Conservation (phyloP, 2,888 invertebrate species). For the Drosophila koepferae region DNA sequence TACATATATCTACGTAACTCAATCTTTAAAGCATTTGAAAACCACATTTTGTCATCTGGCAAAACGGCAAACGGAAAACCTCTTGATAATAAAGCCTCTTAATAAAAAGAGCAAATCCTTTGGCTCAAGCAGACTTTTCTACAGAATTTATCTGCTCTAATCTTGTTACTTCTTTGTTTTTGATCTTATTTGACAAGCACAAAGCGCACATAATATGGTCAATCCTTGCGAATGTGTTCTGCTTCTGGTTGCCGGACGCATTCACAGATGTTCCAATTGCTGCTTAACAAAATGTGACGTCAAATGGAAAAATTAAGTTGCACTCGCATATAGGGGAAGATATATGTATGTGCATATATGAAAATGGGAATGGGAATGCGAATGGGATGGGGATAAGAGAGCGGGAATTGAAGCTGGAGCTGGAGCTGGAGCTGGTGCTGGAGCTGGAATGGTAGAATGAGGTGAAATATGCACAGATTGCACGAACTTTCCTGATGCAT, state of each 20-base stretch:
- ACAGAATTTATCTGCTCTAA: slow-evolving; percentile 8
- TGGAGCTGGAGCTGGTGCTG: background rate
- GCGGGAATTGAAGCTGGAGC: background rate
- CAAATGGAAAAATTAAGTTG: slow-evolving; percentile 47
- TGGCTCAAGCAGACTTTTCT: slow-evolving; percentile 1
- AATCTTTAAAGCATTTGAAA: background rate
- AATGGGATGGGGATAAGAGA: background rate
- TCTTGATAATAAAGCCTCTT: background rate
- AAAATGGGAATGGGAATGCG: background rate
- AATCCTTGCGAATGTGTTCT: slow-evolving; percentile 2
- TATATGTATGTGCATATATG: background rate
- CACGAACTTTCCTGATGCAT: slow-evolving; percentile 13
- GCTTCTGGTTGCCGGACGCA: slow-evolving; percentile 3
- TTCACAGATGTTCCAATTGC: background rate
- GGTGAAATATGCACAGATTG: background rate
- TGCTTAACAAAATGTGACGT: slow-evolving; percentile 36
- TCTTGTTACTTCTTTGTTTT: slow-evolving; percentile 1
- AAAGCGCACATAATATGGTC: slow-evolving; percentile 6
- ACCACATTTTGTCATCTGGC: background rate
- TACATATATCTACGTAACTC: background rate
- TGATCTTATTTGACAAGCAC: slow-evolving; percentile 21
- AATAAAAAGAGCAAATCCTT: slow-evolving; percentile 6
- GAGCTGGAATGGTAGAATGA: background rate
- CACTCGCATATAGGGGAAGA: background rate
- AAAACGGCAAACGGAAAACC: background rate